Base-by-base conservation (phyloP, 2,888 invertebrate species). In the Griposia aprilina region DNA sequence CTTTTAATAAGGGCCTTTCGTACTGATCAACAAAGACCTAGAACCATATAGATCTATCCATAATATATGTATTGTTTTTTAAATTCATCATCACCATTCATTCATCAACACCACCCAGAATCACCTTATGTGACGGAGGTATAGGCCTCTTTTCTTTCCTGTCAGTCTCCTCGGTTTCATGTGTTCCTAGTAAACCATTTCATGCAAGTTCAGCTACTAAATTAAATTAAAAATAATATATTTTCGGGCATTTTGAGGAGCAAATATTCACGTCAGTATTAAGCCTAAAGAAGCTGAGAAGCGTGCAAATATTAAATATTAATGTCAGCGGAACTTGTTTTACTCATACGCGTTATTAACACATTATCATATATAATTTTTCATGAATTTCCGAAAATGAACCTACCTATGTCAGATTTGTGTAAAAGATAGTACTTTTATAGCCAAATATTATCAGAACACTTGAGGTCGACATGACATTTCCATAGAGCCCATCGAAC, bases 401-500 rank as follows among this genome's bases (percentile, higher is more conserved):
- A 71, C 13, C 30, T 13, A 36, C 23, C 8, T 79, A 36, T 66
- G 60, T 30, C 63, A 79, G 62, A 83, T 57, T 70, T 57, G 13
- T 63, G 0, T 30, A 48, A 57, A 20, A 71, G 55, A 63, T 62
- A 75, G 63, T 60, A 62, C 17, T 20, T 69, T 80, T n/a, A 36
- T 48, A 62, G 57, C n/a, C 36, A 52, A 45, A 63, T 66, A 68
- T 87, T 87, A 82, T 82, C 76, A 5, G 55, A 55, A 79, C 82
- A 78, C 81, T 87, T 71, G 26, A 57, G 23, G 20, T 3, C 17
- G 45, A 86, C 79, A 76, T 55, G 71, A 82, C 30, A 81, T 78
- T 82, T 80, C 79, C 84, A 86, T 87, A 87, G 55, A 81, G 30
- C 20, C 45, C 57, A 74, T 76, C 59, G 52, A 13, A 41, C n/a